Conservation (phyloP, 2,797 vertebrate species). For the Diglossa cyanea region DNA sequence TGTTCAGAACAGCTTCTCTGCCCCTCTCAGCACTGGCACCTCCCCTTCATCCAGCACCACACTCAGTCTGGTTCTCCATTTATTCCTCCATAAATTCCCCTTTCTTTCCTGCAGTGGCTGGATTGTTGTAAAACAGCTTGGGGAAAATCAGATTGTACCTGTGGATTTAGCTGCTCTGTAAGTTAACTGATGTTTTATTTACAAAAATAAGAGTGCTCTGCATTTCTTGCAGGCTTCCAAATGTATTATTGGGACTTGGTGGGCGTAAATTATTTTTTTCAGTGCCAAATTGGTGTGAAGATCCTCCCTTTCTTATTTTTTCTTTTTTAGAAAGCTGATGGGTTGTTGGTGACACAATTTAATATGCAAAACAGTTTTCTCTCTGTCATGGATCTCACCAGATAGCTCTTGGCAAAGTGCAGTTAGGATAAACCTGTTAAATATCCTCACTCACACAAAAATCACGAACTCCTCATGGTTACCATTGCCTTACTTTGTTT, state of each 20-base stretch:
- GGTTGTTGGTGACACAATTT: not conserved
- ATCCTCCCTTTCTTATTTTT: not conserved
- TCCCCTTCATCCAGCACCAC: not conserved
- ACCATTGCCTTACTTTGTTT: not conserved
- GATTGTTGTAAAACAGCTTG: not conserved
- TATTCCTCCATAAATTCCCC: not conserved
- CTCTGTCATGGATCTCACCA: not conserved
- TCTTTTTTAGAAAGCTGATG: not conserved
- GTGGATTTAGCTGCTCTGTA: not conserved
- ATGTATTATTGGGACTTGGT: not conserved
- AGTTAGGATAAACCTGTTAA: not conserved
- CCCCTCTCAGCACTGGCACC: fast-evolving
- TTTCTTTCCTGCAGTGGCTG: not conserved
- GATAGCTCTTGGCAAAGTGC: not conserved
- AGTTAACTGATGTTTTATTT: not conserved
- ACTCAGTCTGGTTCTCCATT: not conserved
- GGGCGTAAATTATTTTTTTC: not conserved
- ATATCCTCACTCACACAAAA: not conserved
- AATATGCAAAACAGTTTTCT: not conserved
- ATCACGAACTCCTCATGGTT: not conserved
- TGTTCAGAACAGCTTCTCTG: not conserved
- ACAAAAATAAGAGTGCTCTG: not conserved
- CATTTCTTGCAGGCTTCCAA: not conserved
- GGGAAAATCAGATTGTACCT: not conserved
- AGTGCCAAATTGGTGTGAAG: not conserved